Percentiles rank a stretch among this genome's conserved stretches.
Evolutionary conservation across 2,797 vertebrate genomes (phyloP).

Genomic region (Leucoraja ocellata): DNA sequence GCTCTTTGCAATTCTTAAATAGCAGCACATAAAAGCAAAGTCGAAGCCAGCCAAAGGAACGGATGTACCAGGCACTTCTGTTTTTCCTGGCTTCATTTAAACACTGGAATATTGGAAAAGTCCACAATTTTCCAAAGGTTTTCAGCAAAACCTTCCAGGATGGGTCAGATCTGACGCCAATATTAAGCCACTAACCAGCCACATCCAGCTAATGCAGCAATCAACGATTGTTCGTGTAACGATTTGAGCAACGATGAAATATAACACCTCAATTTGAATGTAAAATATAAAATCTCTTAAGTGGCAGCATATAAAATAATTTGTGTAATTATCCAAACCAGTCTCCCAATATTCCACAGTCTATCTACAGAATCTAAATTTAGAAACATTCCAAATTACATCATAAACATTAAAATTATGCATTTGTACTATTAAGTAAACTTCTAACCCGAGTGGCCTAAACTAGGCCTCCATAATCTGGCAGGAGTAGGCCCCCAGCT

Average conservation of each 20-base stretch:
- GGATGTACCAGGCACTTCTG: not conserved
- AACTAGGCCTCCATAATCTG: not conserved
- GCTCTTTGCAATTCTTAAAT: not conserved
- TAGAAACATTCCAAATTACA: not conserved
- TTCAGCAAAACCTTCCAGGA: not conserved
- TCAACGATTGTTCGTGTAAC: too few relatives aligned
- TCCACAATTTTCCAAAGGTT: not conserved
- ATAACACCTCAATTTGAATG: not conserved
- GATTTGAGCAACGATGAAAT: not conserved
- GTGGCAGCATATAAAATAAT: not conserved
- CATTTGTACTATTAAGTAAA: not conserved
- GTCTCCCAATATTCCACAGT: not conserved
- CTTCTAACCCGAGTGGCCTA: not conserved
- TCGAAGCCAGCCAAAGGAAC: not conserved
- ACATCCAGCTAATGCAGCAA: not conserved
- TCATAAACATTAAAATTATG: not conserved
- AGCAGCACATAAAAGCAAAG: not conserved
- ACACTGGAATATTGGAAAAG: not conserved
- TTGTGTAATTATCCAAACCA: not conserved
- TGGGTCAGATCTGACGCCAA: not conserved
- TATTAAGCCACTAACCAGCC: not conserved
- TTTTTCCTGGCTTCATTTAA: not conserved
- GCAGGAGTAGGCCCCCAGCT: not conserved
- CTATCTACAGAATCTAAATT: not conserved
- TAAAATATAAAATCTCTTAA: too few relatives aligned